Conservation (phyloP, 2,888 invertebrate genomes). For the Troides helena region DNA sequence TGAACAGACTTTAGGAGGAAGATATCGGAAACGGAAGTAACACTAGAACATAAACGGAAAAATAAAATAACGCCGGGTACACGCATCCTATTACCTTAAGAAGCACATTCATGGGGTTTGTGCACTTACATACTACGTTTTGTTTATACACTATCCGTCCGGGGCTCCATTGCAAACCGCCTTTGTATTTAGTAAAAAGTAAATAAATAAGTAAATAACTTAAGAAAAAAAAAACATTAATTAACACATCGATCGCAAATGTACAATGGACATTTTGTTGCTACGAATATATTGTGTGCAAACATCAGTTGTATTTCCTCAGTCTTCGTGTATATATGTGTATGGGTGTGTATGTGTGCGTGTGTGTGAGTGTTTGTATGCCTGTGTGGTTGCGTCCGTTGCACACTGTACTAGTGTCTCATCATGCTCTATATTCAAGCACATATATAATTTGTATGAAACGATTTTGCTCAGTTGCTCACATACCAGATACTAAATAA, state of each 20-base stretch:
- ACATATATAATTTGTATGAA: slow-evolving; percentile 52
- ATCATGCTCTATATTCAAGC: slow-evolving; percentile 70
- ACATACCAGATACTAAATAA: slow-evolving; percentile 72
- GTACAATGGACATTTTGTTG: slow-evolving; percentile 43
- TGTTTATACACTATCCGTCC: slow-evolving; percentile 60
- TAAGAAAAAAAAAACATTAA: slow-evolving; percentile 45
- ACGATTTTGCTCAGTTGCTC: slow-evolving; percentile 62
- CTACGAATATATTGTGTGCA: slow-evolving; percentile 33
- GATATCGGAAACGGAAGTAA: slow-evolving; percentile 57
- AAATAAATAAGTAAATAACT: slow-evolving; percentile 36
- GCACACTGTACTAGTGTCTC: slow-evolving; percentile 50
- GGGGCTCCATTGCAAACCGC: slow-evolving; percentile 67
- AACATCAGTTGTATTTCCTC: slow-evolving; percentile 38
- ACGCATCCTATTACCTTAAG: slow-evolving; percentile 64
- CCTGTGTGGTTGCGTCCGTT: slow-evolving; percentile 40
- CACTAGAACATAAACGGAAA: slow-evolving; percentile 51
- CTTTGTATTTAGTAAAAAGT: slow-evolving; percentile 39
- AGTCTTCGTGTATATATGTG: slow-evolving; percentile 39
- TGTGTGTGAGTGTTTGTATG: slow-evolving; percentile 41
- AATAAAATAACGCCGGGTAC: slow-evolving; percentile 58
- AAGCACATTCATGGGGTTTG: slow-evolving; percentile 78
- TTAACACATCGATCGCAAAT: slow-evolving; percentile 42
- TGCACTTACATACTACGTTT: slow-evolving; percentile 68
- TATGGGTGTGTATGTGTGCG: slow-evolving; percentile 42
- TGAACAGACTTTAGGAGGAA: slow-evolving; percentile 60